Evolutionary conservation across 2,888 invertebrate genomes (phyloP).

Genomic region (Ctena decussata): DNA sequence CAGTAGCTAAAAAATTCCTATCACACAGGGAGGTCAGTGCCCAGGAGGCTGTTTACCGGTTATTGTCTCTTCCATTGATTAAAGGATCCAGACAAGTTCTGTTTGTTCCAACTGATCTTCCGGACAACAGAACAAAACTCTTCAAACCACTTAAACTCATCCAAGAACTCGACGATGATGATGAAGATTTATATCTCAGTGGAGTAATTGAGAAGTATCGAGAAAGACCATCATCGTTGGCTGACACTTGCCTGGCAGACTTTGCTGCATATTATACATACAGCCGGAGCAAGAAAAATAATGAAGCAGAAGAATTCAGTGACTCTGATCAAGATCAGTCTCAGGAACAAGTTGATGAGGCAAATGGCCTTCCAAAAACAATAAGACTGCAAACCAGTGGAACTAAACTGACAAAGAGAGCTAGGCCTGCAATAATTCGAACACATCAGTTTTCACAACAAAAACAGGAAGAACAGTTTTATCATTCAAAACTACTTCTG

Average conservation of each 20-base stretch:
- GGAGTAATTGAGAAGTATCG: constrained; percentile 26
- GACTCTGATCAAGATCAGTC: neutral
- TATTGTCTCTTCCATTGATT: constrained; percentile 56
- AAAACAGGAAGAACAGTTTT: constrained; percentile 20
- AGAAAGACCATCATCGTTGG: constrained; percentile 23
- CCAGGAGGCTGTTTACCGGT: constrained; percentile 68
- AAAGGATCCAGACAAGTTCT: constrained; percentile 30
- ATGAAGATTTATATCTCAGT: constrained; percentile 16
- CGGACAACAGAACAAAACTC: constrained; percentile 39
- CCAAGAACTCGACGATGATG: constrained; percentile 53
- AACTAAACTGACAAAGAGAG: no score
- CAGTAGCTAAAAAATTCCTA: constrained; percentile 51
- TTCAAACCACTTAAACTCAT: constrained; percentile 47
- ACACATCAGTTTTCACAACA: constrained; percentile 21
- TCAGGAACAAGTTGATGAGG: neutral
- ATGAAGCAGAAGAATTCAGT: neutral
- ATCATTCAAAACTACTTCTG: constrained; percentile 6
- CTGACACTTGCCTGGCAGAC: constrained; percentile 76
- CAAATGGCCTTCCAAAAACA: neutral
- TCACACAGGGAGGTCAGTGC: constrained; percentile 63
- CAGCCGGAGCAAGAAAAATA: neutral
- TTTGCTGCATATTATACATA: constrained; percentile 66
- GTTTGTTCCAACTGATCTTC: constrained; percentile 62
- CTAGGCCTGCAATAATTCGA: constrained; percentile 11
- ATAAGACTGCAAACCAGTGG: no score